Base-by-base conservation (phyloP, 2,888 invertebrate species). In the Anticlea derivata region DNA sequence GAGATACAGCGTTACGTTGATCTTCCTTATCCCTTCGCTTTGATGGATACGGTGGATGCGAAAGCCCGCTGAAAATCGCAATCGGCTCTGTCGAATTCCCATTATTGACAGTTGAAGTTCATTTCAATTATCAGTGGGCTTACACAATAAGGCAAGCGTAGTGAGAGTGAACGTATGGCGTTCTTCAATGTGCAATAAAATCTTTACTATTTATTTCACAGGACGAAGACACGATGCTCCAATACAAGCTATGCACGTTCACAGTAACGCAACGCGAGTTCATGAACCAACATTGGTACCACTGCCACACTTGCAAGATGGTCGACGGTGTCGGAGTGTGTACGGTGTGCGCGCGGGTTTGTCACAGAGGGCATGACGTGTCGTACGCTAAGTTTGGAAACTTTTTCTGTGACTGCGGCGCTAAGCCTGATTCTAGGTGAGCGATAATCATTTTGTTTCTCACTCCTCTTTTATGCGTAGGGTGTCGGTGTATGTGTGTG, bases 381-480 rank as follows among this genome's bases (percentile, higher is more conserved):
- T 88, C 98, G 3, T 99, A 99, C 77, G 98, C 99, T 41, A 99
- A 99, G 82, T 98, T 96, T 78, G 99, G 99, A 0, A 98, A 98
- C 75, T 99, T 99, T 92, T 99, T 99, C 92, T 99, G 99, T 75
- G 99, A 99, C 82, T 99, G 99, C 78, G 99, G 99, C 1, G 98
- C 98, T 0, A 98, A 98, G 78, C 97, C 98, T 40, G 97, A 97
- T 44, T 89, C 89, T 0, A 91, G 90, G 91, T 91, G 49, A 58
- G 45, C 29, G 6, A 13, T 39, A 11, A 2, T 23, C n/a, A 12
- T 20, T 13, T 11, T 40, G 48, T 13, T 20, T 37, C 29, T 29
- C 17, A 17, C 17, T 17, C 17, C n/a, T n/a, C n/a, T n/a, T n/a
- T n/a, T n/a, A n/a, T n/a, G n/a, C n/a, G n/a, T n/a, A n/a, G n/a